Conservation (phyloP, 1,140 invertebrate genomes). For the Euschistus heros region DNA sequence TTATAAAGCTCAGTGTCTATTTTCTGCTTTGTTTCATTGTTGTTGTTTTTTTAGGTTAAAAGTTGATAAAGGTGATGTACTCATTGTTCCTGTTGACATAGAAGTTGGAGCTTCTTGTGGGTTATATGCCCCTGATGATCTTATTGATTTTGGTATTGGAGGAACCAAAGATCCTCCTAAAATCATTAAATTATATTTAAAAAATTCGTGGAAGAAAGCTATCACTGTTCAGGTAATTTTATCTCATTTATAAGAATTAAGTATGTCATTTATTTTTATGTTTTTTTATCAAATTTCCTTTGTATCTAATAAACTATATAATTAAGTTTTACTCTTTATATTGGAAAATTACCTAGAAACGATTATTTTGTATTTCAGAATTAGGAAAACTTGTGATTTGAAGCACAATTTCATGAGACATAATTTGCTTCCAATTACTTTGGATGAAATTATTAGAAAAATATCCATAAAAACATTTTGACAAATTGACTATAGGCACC, state of each 20-base stretch:
- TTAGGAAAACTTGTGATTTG: too few relatives aligned
- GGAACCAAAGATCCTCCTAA: conserved; percentile 55
- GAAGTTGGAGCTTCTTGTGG: conserved; percentile 65
- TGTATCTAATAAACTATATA: too few relatives aligned
- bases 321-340: too few relatives aligned
- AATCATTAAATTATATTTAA: conserved; percentile 50
- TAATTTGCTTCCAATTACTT: too few relatives aligned
- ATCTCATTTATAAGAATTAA: not conserved
- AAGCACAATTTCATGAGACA: too few relatives aligned
- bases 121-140: conserved; percentile 62
- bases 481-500: too few relatives aligned
- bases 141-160: conserved; percentile 74
- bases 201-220: conserved; percentile 59
- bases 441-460: too few relatives aligned
- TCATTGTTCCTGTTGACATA: conserved; percentile 76
- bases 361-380: too few relatives aligned
- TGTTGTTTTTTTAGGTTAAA: conserved; percentile 45
- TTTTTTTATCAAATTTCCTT: not conserved
- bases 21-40: not conserved
- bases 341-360: too few relatives aligned
- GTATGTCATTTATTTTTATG: not conserved
- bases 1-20: not conserved
- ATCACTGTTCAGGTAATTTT: conserved; percentile 55
- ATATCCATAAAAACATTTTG: too few relatives aligned
- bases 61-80: conserved; percentile 53